Conservation (phyloP, 1,140 invertebrate species). For the Panagrolaimus sp. region DNA sequence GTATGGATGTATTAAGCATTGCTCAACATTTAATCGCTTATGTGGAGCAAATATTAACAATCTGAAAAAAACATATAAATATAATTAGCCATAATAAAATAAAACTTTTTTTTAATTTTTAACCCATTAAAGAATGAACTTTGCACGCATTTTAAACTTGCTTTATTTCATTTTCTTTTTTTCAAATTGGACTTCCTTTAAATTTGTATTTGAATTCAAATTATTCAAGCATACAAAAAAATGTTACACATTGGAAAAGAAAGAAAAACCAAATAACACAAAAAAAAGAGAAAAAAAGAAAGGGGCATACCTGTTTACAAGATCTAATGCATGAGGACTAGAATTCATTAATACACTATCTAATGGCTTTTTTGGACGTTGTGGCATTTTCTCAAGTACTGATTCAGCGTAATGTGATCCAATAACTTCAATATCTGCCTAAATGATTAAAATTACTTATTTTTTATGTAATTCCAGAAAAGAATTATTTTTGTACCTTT, state of each 20-base stretch:
- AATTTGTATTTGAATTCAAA: too few relatives aligned
- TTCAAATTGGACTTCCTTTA: too few relatives aligned
- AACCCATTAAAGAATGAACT: too few relatives aligned
- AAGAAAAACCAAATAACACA: too few relatives aligned
- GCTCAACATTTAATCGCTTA: conserved; percentile 74
- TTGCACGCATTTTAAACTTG: too few relatives aligned
- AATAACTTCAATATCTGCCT: conserved; percentile 57
- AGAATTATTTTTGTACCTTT: conserved; percentile 65
- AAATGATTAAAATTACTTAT: conserved; percentile 22
- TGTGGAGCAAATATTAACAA: conserved; percentile 82
- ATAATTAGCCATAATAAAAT: too few relatives aligned
- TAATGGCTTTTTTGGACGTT: conserved; percentile 63
- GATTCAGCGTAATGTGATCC: conserved; percentile 65
- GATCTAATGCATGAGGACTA: conserved; percentile 70
- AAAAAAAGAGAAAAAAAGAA: too few relatives aligned
- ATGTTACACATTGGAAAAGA: too few relatives aligned
- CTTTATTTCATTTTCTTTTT: too few relatives aligned
- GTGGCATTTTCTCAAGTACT: conserved; percentile 62
- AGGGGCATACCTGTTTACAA: conserved; percentile 66
- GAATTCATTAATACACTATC: conserved; percentile 68
- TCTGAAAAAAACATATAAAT: conserved; percentile 20
- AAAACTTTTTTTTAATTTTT: too few relatives aligned
- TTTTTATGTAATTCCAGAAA: conserved; percentile 10
- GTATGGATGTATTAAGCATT: conserved; percentile 78
- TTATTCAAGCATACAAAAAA: too few relatives aligned